These are phyloP conservation scores for Cervus canadensis DNA, from an alignment of 2,113 vertebrate genomes.

Conservation along the genomic window DNA sequence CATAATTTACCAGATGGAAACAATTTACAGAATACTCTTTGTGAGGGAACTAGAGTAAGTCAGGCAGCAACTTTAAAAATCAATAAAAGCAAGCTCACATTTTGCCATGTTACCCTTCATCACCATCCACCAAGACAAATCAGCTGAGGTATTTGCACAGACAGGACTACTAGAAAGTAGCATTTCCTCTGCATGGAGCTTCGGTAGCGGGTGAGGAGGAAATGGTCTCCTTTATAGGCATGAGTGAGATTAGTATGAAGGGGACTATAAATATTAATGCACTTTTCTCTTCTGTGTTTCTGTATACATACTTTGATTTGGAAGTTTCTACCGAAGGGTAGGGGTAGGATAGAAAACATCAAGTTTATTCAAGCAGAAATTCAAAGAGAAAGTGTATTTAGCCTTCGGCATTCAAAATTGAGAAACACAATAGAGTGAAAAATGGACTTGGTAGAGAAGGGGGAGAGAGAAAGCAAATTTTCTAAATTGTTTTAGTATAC, in stretches of 20 bases:
- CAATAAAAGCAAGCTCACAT: background rate
- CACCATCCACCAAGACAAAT: background rate
- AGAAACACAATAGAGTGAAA: background rate
- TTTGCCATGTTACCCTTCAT: background rate
- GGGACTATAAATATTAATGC: background rate
- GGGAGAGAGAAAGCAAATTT: background rate
- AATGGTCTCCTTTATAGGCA: background rate
- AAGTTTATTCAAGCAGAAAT: background rate
- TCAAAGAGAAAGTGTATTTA: background rate
- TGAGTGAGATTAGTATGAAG: background rate
- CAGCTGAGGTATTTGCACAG: background rate
- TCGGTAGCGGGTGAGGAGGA: accelerated
- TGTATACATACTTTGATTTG: background rate
- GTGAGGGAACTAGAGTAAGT: background rate
- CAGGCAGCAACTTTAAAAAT: background rate
- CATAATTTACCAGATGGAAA: background rate
- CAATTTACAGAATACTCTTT: background rate
- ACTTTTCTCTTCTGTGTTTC: background rate
- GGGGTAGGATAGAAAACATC: background rate
- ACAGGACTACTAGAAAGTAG: background rate
- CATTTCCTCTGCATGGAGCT: background rate
- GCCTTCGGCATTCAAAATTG: background rate
- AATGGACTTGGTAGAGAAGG: background rate
- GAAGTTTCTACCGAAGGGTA: background rate
- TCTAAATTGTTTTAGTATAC: background rate